Evolutionary conservation across 2,797 vertebrate genomes (phyloP).

Genomic region (Acanthiza pusilla): DNA sequence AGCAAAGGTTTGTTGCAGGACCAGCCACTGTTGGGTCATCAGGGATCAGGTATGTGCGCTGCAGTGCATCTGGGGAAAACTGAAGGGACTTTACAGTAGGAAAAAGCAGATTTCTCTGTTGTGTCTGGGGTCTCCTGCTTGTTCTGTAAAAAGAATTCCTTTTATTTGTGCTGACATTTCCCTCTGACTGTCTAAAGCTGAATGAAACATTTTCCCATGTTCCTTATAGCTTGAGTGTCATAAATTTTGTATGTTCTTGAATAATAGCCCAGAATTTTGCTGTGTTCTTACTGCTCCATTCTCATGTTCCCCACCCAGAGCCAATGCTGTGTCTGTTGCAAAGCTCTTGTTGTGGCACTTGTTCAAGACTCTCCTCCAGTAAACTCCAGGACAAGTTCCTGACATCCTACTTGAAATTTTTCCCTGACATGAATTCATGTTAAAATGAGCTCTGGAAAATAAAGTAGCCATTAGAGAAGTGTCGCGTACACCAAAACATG

Average conservation of each 20-base stretch:
- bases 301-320: not conserved
- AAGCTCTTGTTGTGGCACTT: not conserved
- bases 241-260: not conserved
- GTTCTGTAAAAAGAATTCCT: not conserved
- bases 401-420: not conserved
- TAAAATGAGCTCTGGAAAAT: not conserved
- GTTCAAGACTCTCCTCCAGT: not conserved
- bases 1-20: slow-evolving; percentile 35
- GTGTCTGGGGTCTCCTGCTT: not conserved
- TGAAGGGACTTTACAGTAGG: not conserved
- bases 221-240: not conserved
- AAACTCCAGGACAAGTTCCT: not conserved
- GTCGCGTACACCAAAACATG: not conserved
- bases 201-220: not conserved
- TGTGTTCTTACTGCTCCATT: not conserved
- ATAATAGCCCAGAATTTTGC: not conserved
- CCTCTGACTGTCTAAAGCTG: not conserved
- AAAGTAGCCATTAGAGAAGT: not conserved
- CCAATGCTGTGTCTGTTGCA: not conserved
- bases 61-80: not conserved
- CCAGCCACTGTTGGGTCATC: not conserved
- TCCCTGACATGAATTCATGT: not conserved
- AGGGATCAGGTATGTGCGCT: slow-evolving; percentile 45
- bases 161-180: not conserved
- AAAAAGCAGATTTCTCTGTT: not conserved